Evolutionary conservation across 2,888 invertebrate genomes (phyloP).

Genomic region (Dilophus febrilis): DNA sequence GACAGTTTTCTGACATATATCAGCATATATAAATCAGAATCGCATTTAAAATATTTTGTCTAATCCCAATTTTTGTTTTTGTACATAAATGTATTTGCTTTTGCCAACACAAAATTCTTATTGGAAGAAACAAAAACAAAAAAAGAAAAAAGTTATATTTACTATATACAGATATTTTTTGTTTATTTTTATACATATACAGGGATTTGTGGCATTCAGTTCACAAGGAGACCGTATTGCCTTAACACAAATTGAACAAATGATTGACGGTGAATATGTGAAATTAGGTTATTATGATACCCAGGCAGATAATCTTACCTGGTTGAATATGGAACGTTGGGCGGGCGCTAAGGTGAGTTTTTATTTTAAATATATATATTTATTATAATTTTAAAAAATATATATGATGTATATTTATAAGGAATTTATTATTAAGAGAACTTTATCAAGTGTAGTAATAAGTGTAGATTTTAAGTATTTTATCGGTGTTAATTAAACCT

Average conservation of each 20-base stretch:
- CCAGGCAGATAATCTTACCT: slow-evolving; percentile 85
- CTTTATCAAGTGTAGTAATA: too few species aligned
- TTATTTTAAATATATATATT: neutral
- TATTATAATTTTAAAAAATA: neutral
- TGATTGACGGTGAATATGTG: slow-evolving; percentile 84
- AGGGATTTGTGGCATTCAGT: slow-evolving; percentile 97
- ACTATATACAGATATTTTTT: too few species aligned
- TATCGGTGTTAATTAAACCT: too few species aligned
- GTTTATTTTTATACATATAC: slow-evolving; percentile 18
- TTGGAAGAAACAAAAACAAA: too few species aligned
- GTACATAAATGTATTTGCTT: neutral
- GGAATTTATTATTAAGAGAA: too few species aligned
- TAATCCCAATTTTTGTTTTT: neutral
- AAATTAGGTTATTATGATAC: slow-evolving; percentile 94
- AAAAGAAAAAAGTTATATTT: too few species aligned
- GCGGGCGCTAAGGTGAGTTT: slow-evolving; percentile 43
- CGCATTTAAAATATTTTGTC: too few species aligned
- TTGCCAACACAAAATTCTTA: too few species aligned
- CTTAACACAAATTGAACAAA: slow-evolving; percentile 94
- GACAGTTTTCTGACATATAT: too few species aligned
- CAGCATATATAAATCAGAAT: too few species aligned
- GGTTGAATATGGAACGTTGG: slow-evolving; percentile 85
- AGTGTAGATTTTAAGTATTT: too few species aligned
- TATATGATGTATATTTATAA: too few species aligned
- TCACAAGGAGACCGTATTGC: slow-evolving; percentile 98